Base-by-base conservation (phyloP, 30 jellyfish, hydroid and myxozoan species). In the Aurelia aurita complex sp. Pacific region DNA sequence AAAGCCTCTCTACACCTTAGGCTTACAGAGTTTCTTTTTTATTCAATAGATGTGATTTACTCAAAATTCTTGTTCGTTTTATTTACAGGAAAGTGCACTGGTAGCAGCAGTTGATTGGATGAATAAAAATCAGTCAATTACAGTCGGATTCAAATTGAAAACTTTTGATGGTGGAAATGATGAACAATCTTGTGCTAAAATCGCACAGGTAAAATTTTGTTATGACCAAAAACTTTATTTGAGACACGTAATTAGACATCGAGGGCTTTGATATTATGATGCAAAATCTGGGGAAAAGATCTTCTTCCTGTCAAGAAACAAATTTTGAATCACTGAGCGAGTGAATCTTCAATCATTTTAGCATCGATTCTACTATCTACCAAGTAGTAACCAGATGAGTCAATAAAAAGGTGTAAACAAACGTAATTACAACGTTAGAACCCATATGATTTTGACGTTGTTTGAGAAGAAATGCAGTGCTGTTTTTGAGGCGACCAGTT, bases 61-160 rank as follows among this genome's bases (percentile, higher is more conserved):
- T 38, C 32, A 11, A 14, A 17, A 59, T 62, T 33, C 29, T 7
- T 33, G 1, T 64, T 1, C 23, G 14, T 23, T 67, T 29, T 55
- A 9, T 69, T 57, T 14, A 23, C 62, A 92, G 98, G 98, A 86
- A 76, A 68, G 87, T 46, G 98, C 97, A 2, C 79, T 94, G 69
- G 64, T 33, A 63, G 89, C 97, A 19, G 97, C 94, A 19, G 97
- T 83, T 13, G 91, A 82, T 61, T 94, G 97, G 97, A 69, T 94
- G 17, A 94, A 94, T 67, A 62, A 69, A 85, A 94, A 94, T 68
- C 92, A 83, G 33, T 76, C 97, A 54, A 19, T 88, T 17, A 38
- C 91, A 11, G 81, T 94, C 35, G 97, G 98, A 9, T 94, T 94
- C 81, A 85, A 88, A 40, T 36, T 81, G 51, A 69, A 75, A 23